Conservation (phyloP, 2,888 invertebrate species). For the Galeruca laticollis region DNA sequence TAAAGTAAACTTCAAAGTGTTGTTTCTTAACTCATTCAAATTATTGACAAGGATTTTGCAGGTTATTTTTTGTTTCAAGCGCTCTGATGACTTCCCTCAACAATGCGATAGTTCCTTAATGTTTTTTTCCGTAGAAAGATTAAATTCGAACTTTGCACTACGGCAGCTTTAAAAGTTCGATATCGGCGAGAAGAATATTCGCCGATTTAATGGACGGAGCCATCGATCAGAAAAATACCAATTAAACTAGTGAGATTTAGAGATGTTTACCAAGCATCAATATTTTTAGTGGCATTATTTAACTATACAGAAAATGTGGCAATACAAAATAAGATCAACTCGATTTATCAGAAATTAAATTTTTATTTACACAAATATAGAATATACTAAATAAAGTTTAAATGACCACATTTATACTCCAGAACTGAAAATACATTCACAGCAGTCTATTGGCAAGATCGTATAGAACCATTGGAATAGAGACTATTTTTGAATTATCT, state of each 20-base stretch:
- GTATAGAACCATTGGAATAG: too few relatives aligned
- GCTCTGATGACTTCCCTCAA: conserved; percentile 1
- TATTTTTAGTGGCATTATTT: background rate
- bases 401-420: too few relatives aligned
- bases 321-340: background rate
- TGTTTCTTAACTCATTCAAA: conserved; percentile 4
- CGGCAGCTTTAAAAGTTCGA: background rate
- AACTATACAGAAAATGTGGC: background rate
- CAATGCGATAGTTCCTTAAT: background rate
- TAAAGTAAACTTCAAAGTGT: background rate
- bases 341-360: too few relatives aligned
- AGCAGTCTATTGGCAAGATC: too few relatives aligned
- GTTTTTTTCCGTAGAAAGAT: conserved; percentile 3
- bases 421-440: too few relatives aligned
- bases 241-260: conserved; percentile 2
- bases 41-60: conserved; percentile 1
- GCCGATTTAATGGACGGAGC: background rate
- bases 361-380: too few relatives aligned
- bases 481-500: too few relatives aligned
- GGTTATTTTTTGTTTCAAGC: conserved; percentile 4
- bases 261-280: background rate
- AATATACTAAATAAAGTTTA: too few relatives aligned
- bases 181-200: background rate
- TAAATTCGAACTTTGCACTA: background rate
- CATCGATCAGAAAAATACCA: conserved; percentile 3